A percentile compares a stretch with the other conserved stretches of the same genome.
phyloP scores from a whole-genome alignment of 2,888 invertebrate species.

The Sepioteuthis lessoniana region DNA sequence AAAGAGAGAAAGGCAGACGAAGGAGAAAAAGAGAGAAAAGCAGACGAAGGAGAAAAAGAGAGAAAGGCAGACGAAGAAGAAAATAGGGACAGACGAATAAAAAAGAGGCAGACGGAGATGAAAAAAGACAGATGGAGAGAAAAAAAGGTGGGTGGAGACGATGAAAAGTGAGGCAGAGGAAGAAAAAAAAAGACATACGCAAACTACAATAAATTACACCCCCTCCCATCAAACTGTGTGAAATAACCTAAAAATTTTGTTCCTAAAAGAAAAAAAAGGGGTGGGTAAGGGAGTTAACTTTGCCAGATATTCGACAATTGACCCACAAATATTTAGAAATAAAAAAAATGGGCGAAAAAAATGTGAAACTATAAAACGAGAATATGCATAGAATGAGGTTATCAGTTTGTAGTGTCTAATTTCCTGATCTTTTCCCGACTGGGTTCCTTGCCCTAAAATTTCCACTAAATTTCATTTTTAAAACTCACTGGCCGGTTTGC shows the following conservation, averaged over 20 bases:
- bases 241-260: neutral
- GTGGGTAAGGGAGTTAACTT: neutral
- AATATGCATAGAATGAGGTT: neutral
- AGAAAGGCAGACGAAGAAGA: slow-evolving; percentile 80
- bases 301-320: neutral
- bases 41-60: slow-evolving; percentile 57
- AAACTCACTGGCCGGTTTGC: too few relatives aligned
- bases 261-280: neutral
- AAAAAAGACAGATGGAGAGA: neutral
- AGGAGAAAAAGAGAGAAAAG: slow-evolving; percentile 53
- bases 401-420: neutral
- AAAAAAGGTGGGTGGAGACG: neutral
- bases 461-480: neutral
- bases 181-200: neutral
- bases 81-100: slow-evolving; percentile 77
- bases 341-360: neutral
- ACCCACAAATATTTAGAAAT: neutral
- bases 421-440: neutral
- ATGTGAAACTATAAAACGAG: neutral
- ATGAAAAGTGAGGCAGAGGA: slow-evolving; percentile 25
- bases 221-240: neutral
- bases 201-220: neutral
- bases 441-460: neutral
- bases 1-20: slow-evolving; percentile 58
- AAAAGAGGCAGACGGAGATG: slow-evolving; percentile 38